phyloP scores from a whole-genome alignment of 2,797 vertebrate species.

The Uromys caudimaculatus region DNA sequence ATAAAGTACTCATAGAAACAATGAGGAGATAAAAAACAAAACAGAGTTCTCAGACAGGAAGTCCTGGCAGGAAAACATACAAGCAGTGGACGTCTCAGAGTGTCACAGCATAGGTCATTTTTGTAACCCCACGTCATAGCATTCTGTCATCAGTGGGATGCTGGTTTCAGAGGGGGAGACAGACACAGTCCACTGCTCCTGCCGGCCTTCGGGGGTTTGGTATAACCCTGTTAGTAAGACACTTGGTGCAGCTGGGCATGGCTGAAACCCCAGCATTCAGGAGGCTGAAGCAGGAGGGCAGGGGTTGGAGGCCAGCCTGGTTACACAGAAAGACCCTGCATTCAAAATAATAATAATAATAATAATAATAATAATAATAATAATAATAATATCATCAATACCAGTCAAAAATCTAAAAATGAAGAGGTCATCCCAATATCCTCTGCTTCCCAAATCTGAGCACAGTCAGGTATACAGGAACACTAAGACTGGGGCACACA shows the following conservation, averaged over 20 bases:
- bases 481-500: rapidly evolving
- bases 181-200: rapidly evolving
- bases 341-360: background rate
- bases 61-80: background rate
- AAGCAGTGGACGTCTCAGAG: background rate
- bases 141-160: rapidly evolving
- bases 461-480: rapidly evolving
- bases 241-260: background rate
- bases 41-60: background rate
- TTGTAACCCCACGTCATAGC: background rate
- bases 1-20: background rate
- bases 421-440: rapidly evolving
- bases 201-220: rapidly evolving
- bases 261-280: background rate
- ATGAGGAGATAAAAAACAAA: background rate
- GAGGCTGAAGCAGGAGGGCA: background rate
- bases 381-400: background rate
- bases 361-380: too few species aligned
- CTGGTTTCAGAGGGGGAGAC: background rate
- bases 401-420: rapidly evolving
- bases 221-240: rapidly evolving
- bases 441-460: rapidly evolving
- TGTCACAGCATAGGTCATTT: background rate
- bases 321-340: background rate
- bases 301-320: background rate